Evolutionary conservation across 2,113 vertebrate genomes (phyloP), one percentile per base, ranked within the genome.

Genomic region (Pyrgilauda ruficollis): DNA sequence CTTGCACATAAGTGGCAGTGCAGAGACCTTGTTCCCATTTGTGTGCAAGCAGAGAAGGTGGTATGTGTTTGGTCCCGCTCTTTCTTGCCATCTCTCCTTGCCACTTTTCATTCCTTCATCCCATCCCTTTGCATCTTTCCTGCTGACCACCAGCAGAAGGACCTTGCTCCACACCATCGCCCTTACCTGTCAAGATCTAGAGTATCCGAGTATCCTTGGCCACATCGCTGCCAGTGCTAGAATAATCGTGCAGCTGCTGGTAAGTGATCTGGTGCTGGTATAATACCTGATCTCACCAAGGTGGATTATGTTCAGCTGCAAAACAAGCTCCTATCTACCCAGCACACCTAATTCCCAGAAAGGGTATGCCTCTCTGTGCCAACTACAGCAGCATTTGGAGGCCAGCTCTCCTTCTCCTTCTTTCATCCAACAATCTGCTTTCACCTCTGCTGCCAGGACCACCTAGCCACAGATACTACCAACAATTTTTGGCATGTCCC

Each of bases 381-480:
- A 92, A 70, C 17, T 62, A 35, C 72, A 81, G 85, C 75, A 93
- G 74, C 49, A 17, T 62, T 69, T 90, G 84, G 79, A 80, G 75
- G 68, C 78, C 72, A 77, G 13, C 33, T 94, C 44, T 59, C 53
- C 69, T 56, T 8, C 59, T 62, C 20, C 55, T 58, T 27, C 53
- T 55, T 87, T 76, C 56, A 90, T 69, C 63, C 55, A 90, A 39
- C 63, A 62, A 41, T 50, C 59, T 62, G 58, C 68, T 85, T 76
- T 93, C 56, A 44, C 55, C 15, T 80, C 82, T 85, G 37, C 82
- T 91, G 81, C 94, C 87, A 88, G 82, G 75, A 93, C 90, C 90
- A 95, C 91, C 75, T 91, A 93, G 63, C 55, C 68, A 37, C 39
- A 35, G 67, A 63, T 70, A 33, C 66, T 87, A 77, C 82, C 59